Evolutionary conservation across 2,113 vertebrate genomes (phyloP).

Genomic region (Serilophus lunatus): DNA sequence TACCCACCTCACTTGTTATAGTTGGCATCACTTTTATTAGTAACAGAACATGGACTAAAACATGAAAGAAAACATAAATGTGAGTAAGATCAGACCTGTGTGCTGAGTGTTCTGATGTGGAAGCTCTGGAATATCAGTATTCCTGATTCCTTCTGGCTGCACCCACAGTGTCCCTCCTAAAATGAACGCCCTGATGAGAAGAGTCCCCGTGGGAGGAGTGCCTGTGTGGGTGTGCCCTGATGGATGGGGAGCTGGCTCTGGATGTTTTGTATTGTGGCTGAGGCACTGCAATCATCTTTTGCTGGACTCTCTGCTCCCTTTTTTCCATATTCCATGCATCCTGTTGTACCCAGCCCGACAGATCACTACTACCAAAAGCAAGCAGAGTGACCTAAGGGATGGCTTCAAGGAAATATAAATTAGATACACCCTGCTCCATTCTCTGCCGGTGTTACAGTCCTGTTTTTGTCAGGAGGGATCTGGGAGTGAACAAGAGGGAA

Average conservation of each 20-base stretch:
- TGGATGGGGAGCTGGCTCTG: neutral
- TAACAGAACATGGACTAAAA: neutral
- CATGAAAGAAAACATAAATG: neutral
- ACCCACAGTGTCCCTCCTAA: too few relatives aligned
- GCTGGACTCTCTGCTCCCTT: neutral
- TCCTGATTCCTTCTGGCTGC: neutral
- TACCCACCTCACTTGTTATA: neutral
- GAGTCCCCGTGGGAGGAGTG: too few relatives aligned
- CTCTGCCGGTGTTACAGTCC: neutral
- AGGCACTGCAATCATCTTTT: neutral
- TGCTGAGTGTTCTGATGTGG: neutral
- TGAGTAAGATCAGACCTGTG: neutral
- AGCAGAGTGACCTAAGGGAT: neutral
- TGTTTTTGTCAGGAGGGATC: neutral
- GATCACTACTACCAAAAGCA: neutral
- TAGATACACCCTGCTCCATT: neutral
- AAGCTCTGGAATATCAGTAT: neutral
- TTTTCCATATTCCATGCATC: neutral
- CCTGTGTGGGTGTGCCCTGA: neutral
- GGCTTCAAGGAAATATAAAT: neutral
- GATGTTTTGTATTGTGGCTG: neutral
- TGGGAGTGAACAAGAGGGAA: neutral
- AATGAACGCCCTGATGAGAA: neutral
- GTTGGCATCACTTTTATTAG: neutral
- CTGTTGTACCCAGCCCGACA: rapidly evolving